Base-by-base conservation (phyloP, 2,797 vertebrate species). In the Pristis pectinata region DNA sequence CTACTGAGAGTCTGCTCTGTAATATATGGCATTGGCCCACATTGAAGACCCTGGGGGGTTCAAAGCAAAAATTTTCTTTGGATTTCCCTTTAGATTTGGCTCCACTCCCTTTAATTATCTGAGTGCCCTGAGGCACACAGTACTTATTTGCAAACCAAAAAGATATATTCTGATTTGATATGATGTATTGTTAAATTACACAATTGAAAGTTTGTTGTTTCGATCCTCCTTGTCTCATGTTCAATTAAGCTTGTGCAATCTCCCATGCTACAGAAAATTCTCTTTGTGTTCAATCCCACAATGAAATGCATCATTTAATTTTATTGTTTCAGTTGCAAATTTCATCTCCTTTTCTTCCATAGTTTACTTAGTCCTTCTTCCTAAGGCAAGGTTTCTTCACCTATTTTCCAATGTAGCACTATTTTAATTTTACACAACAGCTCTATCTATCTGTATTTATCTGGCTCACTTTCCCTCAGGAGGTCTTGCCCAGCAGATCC, bases 161-260 rank as follows among this genome's bases (percentile, higher is more conserved):
- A 11, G 19, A 70, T 72, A 37, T 11, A 44, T 44, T 93, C 44
- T 41, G 3, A 67, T 34, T 22, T 13, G 34, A 56, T 22, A 37
- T 91, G 87, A 64, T 91, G 34, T 91, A 91, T 64, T 37, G 34
- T 91, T 91, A 61, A 91, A 91, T 91, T 64, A 64, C 87, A 64
- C 30, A 27, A 61, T 89, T 0, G 87, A 64, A 61, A 64, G n/a
- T 30, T n/a, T 64, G 85, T 59, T 61, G n/a, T 59, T 56, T n/a
- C 27, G 53, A n/a, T 82, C 4, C 53, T 1, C n/a, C 56, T 34
- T 61, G 27, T 56, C 85, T 61, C 30, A 59, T 19, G 17, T 64
- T 37, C 59, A 91, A 34, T 89, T n/a, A n/a, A 59, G 85, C 7
- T 59, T 89, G 30, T 89, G 53, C 85, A 34, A 91, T 61, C 87